These are phyloP conservation scores for Sphecodes monilicornis DNA, from an alignment of 2,888 invertebrate species.

Conservation along the genomic window DNA sequence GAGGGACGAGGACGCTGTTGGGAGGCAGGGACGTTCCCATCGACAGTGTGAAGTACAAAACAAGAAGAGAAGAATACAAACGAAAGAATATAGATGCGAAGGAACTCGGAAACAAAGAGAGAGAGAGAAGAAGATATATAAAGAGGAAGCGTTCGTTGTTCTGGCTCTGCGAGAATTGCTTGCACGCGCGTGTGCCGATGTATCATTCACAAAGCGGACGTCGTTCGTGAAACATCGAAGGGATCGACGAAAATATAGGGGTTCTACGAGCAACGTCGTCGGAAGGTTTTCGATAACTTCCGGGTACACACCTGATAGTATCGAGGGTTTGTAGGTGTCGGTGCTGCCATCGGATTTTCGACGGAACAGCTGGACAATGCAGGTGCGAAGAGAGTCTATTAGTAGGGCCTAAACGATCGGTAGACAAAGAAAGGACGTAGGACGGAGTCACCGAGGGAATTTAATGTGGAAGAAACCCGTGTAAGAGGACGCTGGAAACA, in stretches of 20 bases:
- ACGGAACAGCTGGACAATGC: slow-evolving; percentile 44
- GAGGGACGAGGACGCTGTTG: slow-evolving; percentile 5
- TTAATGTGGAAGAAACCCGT: not conserved
- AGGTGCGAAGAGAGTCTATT: slow-evolving; percentile 31
- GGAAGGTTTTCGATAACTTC: slow-evolving; percentile 47
- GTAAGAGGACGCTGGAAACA: slow-evolving; percentile 22
- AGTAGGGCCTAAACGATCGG: slow-evolving; percentile 65
- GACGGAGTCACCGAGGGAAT: slow-evolving; percentile 21
- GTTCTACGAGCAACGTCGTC: slow-evolving; percentile 65
- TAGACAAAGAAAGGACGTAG: slow-evolving; percentile 31
- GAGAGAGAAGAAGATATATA: not conserved
- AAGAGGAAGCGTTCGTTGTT: slow-evolving; percentile 60
- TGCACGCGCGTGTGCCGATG: slow-evolving; percentile 66
- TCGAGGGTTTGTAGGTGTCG: slow-evolving; percentile 52
- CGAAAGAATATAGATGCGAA: not conserved
- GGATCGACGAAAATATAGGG: slow-evolving; percentile 50
- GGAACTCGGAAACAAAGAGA: too few species aligned
- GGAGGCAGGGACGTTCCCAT: slow-evolving; percentile 37
- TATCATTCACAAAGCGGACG: slow-evolving; percentile 55
- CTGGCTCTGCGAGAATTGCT: slow-evolving; percentile 68
- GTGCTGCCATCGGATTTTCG: slow-evolving; percentile 56
- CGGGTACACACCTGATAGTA: slow-evolving; percentile 55
- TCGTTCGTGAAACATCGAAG: slow-evolving; percentile 64
- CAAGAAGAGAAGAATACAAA: slow-evolving; percentile 7
- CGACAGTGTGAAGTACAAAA: slow-evolving; percentile 63